phyloP scores from a whole-genome alignment of 1,140 invertebrate species.

The Camponotus floridanus region DNA sequence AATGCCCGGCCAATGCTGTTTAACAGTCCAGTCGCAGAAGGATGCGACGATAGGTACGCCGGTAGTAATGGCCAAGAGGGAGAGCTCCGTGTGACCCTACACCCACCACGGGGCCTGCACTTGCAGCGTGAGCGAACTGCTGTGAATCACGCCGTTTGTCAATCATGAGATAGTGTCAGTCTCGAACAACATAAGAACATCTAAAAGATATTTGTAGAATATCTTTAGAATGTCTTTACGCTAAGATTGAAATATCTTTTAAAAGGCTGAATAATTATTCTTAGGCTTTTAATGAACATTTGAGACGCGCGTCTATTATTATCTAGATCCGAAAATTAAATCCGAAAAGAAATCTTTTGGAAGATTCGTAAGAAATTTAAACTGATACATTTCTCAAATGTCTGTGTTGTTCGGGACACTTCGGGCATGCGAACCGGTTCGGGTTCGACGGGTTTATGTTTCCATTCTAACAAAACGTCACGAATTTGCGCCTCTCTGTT shows the following conservation, averaged over 20 bases:
- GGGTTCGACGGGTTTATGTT: slow-evolving; percentile 58
- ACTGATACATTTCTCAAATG: neutral
- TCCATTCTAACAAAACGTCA: slow-evolving; percentile 28
- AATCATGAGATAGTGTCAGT: slow-evolving; percentile 40
- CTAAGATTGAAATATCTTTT: slow-evolving; percentile 31
- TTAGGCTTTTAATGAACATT: slow-evolving; percentile 4
- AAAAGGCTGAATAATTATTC: neutral
- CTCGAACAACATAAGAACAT: slow-evolving; percentile 11
- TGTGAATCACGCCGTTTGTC: slow-evolving; percentile 36
- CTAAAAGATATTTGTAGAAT: neutral
- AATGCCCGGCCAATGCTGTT: slow-evolving; percentile 80
- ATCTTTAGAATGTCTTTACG: neutral
- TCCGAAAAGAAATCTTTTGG: neutral
- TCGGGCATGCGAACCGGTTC: slow-evolving; percentile 32
- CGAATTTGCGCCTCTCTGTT: slow-evolving; percentile 79
- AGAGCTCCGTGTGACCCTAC: slow-evolving; percentile 85
- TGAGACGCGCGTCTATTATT: neutral
- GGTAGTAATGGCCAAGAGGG: slow-evolving; percentile 83
- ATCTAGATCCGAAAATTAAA: neutral
- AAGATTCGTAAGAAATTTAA: slow-evolving; percentile 7
- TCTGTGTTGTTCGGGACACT: slow-evolving; percentile 29
- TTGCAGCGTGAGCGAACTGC: slow-evolving; percentile 54
- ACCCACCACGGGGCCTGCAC: slow-evolving; percentile 50
- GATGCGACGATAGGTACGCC: slow-evolving; percentile 79
- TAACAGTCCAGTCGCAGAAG: slow-evolving; percentile 78